phyloP scores from a whole-genome alignment of 1,140 invertebrate genomes.

The Diplogasteroides magnus region DNA sequence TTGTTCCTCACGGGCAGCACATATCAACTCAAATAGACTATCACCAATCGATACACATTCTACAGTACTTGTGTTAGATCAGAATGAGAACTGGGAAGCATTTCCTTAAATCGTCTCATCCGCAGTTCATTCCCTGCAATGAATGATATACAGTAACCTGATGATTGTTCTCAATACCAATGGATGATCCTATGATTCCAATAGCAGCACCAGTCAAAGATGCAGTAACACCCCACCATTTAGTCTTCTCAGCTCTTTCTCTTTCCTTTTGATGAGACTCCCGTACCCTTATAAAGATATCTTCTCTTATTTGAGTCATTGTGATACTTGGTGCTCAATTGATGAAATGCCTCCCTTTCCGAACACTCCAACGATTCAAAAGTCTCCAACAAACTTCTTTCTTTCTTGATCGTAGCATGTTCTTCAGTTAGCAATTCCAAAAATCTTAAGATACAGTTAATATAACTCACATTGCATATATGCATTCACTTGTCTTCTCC shows the following conservation, averaged over 20 bases:
- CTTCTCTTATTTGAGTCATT: not conserved
- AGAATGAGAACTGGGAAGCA: constrained; percentile 17
- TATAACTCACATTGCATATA: not conserved
- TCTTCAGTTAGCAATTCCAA: constrained; percentile 62
- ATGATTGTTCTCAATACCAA: constrained; percentile 40
- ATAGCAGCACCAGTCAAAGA: constrained; percentile 67
- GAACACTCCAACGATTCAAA: constrained; percentile 55
- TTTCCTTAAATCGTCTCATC: constrained; percentile 24
- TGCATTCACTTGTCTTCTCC: constrained; percentile 61
- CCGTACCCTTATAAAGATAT: constrained; percentile 53
- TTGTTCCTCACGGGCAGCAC: too few relatives aligned
- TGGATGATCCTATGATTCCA: constrained; percentile 65
- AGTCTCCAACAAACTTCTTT: constrained; percentile 53
- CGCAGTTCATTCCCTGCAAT: constrained; percentile 27
- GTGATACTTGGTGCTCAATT: constrained; percentile 55
- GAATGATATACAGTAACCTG: not conserved
- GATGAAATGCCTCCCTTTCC: constrained; percentile 67
- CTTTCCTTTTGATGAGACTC: constrained; percentile 70
- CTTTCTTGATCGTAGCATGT: constrained; percentile 57
- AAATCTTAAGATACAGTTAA: constrained; percentile 55
- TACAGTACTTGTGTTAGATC: not conserved
- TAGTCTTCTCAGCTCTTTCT: constrained; percentile 69
- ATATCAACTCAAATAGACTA: too few relatives aligned
- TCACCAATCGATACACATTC: too few relatives aligned
- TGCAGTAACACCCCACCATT: constrained; percentile 72